phyloP scores from a whole-genome alignment of 2,888 invertebrate genomes.

The Zygaena filipendulae region DNA sequence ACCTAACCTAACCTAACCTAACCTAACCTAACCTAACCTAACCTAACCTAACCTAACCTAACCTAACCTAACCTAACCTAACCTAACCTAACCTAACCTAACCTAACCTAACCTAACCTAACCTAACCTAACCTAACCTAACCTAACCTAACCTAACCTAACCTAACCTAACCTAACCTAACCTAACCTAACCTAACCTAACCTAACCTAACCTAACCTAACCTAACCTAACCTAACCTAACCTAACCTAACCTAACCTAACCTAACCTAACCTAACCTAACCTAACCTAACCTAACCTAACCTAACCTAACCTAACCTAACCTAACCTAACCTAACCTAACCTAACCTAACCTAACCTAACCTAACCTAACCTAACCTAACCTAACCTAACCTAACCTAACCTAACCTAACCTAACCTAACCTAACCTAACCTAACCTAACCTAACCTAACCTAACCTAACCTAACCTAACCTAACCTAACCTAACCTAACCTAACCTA shows the following conservation, averaged over 20 bases:
- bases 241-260: constrained; percentile 12
- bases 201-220: constrained; percentile 12
- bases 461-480: constrained; percentile 11
- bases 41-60: constrained; percentile 13
- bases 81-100: constrained; percentile 8
- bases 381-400: constrained; percentile 13
- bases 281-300: constrained; percentile 13
- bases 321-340: constrained; percentile 12
- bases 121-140: constrained; percentile 13
- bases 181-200: constrained; percentile 12
- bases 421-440: constrained; percentile 11
- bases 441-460: constrained; percentile 12
- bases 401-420: constrained; percentile 10
- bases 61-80: constrained; percentile 8
- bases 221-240: constrained; percentile 12
- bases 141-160: constrained; percentile 12
- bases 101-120: constrained; percentile 10
- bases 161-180: constrained; percentile 13
- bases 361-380: constrained; percentile 13
- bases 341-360: constrained; percentile 14
- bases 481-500: constrained; percentile 10
- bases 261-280: constrained; percentile 13
- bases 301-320: constrained; percentile 13
- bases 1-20: constrained; percentile 10
- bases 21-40: constrained; percentile 9